These are phyloP conservation scores for Drosophila anceps DNA, from an alignment of 2,888 invertebrate species.

Conservation along the genomic window DNA sequence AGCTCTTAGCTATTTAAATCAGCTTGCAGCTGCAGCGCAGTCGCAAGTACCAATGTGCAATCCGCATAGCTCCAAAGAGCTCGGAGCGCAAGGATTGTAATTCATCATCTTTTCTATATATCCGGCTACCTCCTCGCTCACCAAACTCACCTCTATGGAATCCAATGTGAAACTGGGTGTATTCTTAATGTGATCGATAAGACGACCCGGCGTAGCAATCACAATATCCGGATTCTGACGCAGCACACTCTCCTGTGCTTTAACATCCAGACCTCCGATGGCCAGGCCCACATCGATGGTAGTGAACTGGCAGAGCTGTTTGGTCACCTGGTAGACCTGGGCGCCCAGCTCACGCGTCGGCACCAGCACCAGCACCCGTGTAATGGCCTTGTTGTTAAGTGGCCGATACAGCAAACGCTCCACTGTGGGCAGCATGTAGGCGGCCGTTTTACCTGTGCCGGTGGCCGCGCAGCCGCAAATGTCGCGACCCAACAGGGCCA, in stretches of 20 bases:
- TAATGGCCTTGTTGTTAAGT: slow-evolving; percentile 88
- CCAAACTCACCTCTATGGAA: slow-evolving; percentile 95
- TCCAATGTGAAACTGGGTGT: slow-evolving; percentile 96
- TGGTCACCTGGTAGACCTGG: slow-evolving; percentile 97
- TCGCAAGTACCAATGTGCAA: slow-evolving; percentile 43
- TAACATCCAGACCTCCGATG: slow-evolving; percentile 95
- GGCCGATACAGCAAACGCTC: slow-evolving; percentile 96
- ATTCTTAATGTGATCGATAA: slow-evolving; percentile 98
- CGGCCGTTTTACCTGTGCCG: slow-evolving; percentile 99
- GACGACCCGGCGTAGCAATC: slow-evolving; percentile 98
- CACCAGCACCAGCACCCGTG: slow-evolving; percentile 95
- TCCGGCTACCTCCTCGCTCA: background rate
- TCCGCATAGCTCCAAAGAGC: slow-evolving; percentile 43
- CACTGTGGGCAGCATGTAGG: slow-evolving; percentile 98
- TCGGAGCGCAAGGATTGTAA: slow-evolving; percentile 85
- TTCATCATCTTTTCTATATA: slow-evolving; percentile 78
- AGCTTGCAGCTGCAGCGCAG: slow-evolving; percentile 71
- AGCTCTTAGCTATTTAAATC: slow-evolving; percentile 42
- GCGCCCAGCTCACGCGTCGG: slow-evolving; percentile 99
- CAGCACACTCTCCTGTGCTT: slow-evolving; percentile 92
- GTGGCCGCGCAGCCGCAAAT: slow-evolving; percentile 99
- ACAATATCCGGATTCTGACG: slow-evolving; percentile 97
- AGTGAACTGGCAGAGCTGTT: slow-evolving; percentile 95
- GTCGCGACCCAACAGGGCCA: slow-evolving; percentile 96
- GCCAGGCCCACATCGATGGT: slow-evolving; percentile 92